Percentiles rank a stretch among this genome's conserved stretches.
Conservation (phyloP, 1,140 invertebrate species). For the Andrena cerasifolii region DNA sequence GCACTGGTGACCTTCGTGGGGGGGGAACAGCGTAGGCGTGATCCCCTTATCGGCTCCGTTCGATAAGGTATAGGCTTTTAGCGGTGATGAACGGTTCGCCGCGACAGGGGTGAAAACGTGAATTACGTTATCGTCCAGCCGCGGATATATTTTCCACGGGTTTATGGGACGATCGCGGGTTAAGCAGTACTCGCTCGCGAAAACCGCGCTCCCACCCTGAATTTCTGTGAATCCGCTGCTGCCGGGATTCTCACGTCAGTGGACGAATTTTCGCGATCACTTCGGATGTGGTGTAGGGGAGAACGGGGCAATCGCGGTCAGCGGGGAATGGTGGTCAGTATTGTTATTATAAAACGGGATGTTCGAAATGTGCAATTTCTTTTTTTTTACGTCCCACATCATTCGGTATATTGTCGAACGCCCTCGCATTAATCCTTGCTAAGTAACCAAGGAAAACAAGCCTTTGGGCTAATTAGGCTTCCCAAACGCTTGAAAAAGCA, state of each 20-base stretch:
- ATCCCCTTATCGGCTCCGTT: slow-evolving; percentile 35
- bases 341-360: no score
- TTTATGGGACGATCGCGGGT: not conserved
- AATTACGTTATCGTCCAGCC: slow-evolving; percentile 40
- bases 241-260: not conserved
- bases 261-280: not conserved
- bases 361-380: no score
- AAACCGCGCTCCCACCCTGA: not conserved
- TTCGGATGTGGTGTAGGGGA: no score
- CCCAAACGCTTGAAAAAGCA: no score
- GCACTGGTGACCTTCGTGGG: slow-evolving; percentile 41
- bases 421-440: no score
- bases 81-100: slow-evolving; percentile 33
- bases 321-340: no score
- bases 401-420: no score
- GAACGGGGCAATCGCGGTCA: no score
- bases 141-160: slow-evolving; percentile 17
- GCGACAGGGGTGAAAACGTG: slow-evolving; percentile 35
- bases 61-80: slow-evolving; percentile 53
- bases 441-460: no score
- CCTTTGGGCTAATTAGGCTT: no score
- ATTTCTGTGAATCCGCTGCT: not conserved
- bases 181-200: not conserved
- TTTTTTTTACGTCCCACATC: no score
- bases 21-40: slow-evolving; percentile 36